These are phyloP conservation scores for Etia nguti DNA, from an alignment of 2,113 vertebrate species.

Conservation along the genomic window DNA sequence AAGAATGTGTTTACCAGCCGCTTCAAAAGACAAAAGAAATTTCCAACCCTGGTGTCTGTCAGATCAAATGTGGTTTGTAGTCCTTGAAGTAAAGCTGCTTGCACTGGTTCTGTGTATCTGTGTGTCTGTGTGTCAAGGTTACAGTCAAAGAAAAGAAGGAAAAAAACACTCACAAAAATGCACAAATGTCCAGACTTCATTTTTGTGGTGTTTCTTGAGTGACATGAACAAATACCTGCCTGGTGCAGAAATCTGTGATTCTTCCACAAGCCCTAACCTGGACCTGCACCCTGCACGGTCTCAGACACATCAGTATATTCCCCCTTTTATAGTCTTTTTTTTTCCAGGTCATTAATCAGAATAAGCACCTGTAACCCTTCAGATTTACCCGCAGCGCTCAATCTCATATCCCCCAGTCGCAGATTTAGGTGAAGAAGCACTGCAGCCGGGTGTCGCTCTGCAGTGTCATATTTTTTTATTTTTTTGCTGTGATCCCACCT, in stretches of 20 bases:
- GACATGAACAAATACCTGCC: constrained; percentile 16
- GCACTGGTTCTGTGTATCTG: background rate
- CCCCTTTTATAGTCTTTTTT: background rate
- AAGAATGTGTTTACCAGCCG: background rate
- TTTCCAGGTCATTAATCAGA: background rate
- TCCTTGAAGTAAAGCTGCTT: background rate
- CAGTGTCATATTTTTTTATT: background rate
- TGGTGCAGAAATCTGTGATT: background rate
- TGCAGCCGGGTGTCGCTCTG: background rate
- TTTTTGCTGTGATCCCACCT: background rate
- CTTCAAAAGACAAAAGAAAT: background rate
- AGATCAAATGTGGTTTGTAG: background rate
- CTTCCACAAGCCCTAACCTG: background rate
- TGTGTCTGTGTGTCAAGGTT: background rate
- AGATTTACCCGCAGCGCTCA: background rate
- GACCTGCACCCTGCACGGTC: background rate
- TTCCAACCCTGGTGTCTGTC: constrained; percentile 21
- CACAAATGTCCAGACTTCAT: background rate
- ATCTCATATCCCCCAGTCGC: background rate
- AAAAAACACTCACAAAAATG: background rate
- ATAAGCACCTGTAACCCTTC: background rate
- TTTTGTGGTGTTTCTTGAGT: constrained; percentile 23
- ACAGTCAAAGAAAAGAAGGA: background rate
- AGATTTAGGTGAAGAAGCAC: background rate
- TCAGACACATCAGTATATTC: background rate